A percentile compares a stretch with the other conserved stretches of the same genome.
These are phyloP conservation scores for Clamator glandarius DNA, from an alignment of 2,797 vertebrate genomes.

Conservation along the genomic window DNA sequence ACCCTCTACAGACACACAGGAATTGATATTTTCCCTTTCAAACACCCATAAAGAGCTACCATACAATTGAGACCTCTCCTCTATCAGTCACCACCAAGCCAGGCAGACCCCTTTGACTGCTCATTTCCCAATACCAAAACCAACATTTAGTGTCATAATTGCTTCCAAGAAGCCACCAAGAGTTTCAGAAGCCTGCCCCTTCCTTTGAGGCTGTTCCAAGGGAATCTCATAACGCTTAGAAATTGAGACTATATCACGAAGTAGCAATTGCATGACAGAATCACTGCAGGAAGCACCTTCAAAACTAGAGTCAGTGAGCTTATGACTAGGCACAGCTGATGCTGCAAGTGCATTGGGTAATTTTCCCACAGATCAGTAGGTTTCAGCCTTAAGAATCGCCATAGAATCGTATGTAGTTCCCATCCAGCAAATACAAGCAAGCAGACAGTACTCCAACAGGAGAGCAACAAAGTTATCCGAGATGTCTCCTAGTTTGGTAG, in stretches of 20 bases:
- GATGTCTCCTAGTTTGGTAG: neutral
- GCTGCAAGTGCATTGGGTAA: neutral
- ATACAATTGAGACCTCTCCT: neutral
- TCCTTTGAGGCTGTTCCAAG: neutral
- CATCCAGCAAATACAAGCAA: neutral
- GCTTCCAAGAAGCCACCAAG: neutral
- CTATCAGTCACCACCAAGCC: neutral
- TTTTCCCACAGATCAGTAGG: neutral
- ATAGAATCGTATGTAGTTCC: neutral
- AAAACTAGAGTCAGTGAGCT: neutral
- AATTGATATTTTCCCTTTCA: neutral
- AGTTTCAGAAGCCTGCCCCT: neutral
- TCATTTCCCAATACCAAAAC: neutral
- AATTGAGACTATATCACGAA: neutral
- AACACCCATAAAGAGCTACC: neutral
- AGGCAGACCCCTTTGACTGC: neutral
- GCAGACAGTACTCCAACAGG: neutral
- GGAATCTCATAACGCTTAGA: neutral
- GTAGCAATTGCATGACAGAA: neutral
- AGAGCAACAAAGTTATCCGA: neutral
- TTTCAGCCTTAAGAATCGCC: neutral
- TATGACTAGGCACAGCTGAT: neutral
- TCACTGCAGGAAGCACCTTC: neutral
- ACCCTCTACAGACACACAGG: neutral
- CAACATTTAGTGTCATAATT: neutral